Evolutionary conservation across 2,888 invertebrate species (phyloP).

Genomic region (Epinotia demarniana): DNA sequence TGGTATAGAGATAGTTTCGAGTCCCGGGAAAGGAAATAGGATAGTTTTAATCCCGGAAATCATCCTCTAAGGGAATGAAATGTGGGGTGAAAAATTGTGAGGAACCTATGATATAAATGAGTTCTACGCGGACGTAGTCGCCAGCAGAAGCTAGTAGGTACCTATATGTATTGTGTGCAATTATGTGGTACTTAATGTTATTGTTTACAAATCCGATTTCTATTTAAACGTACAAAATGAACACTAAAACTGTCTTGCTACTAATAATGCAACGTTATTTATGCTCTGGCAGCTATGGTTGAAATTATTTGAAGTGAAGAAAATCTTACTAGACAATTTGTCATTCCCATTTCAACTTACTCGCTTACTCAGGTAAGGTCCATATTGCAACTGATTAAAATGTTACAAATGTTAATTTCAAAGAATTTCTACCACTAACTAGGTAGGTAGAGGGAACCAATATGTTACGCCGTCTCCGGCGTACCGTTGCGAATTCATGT

Average conservation of each 20-base stretch:
- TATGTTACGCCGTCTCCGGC: not conserved
- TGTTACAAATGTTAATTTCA: not conserved
- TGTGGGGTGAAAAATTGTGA: too few relatives aligned
- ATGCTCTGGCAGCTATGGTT: not conserved
- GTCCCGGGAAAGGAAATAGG: too few relatives aligned
- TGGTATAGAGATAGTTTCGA: too few relatives aligned
- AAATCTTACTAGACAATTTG: not conserved
- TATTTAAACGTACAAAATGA: not conserved
- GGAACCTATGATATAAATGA: too few relatives aligned
- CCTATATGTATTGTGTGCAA: too few relatives aligned
- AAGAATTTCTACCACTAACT: not conserved
- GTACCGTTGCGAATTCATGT: conserved; percentile 13
- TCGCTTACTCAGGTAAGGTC: not conserved
- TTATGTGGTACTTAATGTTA: too few relatives aligned
- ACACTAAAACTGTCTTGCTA: conserved; percentile 1
- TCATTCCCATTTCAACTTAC: not conserved
- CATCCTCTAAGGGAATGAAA: too few relatives aligned
- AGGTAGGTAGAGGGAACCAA: not conserved
- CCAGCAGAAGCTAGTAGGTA: too few relatives aligned
- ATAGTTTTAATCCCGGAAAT: too few relatives aligned
- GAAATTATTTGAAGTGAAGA: not conserved
- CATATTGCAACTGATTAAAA: not conserved
- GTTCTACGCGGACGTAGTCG: too few relatives aligned
- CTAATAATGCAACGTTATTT: not conserved
- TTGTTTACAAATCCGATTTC: not conserved